Base-by-base conservation (phyloP, 2,113 vertebrate species). In the Rhabdomys dilectus region DNA sequence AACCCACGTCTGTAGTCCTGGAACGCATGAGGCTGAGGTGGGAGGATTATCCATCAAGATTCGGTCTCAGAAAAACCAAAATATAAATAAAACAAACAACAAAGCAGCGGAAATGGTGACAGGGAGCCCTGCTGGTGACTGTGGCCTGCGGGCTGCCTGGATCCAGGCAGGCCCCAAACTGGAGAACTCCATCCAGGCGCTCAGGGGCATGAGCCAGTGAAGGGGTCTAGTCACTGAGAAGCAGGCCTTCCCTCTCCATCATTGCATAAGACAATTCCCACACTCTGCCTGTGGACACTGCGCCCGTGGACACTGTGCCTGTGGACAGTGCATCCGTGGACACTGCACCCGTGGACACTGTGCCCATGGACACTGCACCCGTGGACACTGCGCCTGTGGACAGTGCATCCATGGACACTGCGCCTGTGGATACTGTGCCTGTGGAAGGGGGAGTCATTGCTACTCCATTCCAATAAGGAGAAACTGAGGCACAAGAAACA, bases 371-470 rank as follows among this genome's bases (percentile, higher is more conserved):
- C 29, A 66, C 56, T 58, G 45, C 45, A 48, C 6, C 48, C 48
- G 8, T 48, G 48, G 0, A 53, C 21, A 26, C 39, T 1, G 51
- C 48, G 7, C 24, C 51, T 0, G 5, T 12, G 73, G 0, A 42
- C 26, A 26, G 36, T 1, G 22, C 8, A 6, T 22, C 51, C 0
- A 9, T 12, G 39, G 0, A 42, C 26, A 21, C 39, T 1, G 22
- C 24, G 24, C 34, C 29, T 22, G 4, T 19, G 76, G 0, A 56
- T 29, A 29, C 42, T 1, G 21, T 62, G 21, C 60, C 0, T 4
- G 81, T 42, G 22, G 56, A 6, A 22, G 64, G 29, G 12, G 5
- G 11, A 7, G 21, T 81, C 78, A 13, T 24, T n/a, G 21, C 53
- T 58, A n/a, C 21, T 81, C 53, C 34, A 24, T 58, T 81, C 56